Percentiles rank a stretch among this genome's conserved stretches.
Evolutionary conservation across 2,113 vertebrate species (phyloP).

Genomic region (Ibidorhyncha struthersii): DNA sequence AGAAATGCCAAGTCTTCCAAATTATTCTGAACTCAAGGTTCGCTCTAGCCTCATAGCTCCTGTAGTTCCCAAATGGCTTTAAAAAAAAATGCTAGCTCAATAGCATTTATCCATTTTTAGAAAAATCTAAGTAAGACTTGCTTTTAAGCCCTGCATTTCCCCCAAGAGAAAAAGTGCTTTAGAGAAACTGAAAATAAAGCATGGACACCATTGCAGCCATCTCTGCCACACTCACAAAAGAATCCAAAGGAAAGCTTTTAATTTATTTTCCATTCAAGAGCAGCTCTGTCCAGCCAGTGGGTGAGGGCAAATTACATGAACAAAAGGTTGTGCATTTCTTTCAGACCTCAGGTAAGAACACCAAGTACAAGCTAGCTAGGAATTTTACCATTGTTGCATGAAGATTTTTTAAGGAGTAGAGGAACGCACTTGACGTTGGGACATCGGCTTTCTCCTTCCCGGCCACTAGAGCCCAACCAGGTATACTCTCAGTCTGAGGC

Average conservation of each 20-base stretch:
- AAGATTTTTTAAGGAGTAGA: neutral
- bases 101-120: neutral
- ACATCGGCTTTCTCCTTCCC: neutral
- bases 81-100: neutral
- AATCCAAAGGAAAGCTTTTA: neutral
- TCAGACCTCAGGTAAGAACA: neutral
- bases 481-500: neutral
- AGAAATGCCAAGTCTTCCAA: neutral
- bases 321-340: neutral
- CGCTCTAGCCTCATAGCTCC: neutral
- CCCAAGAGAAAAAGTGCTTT: neutral
- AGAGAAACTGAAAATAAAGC: neutral
- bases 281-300: neutral
- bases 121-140: neutral
- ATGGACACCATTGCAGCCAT: neutral
- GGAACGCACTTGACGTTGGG: rapidly evolving
- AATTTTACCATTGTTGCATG: neutral
- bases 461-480: rapidly evolving
- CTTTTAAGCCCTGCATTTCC: neutral
- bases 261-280: neutral
- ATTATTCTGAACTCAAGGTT: neutral
- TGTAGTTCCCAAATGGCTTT: neutral
- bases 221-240: neutral
- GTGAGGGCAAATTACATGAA: neutral
- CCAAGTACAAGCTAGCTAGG: neutral